Evolutionary conservation across 1,140 invertebrate species (phyloP), one percentile per base, ranked within the genome.

Genomic region (Chrysopa pallens): DNA sequence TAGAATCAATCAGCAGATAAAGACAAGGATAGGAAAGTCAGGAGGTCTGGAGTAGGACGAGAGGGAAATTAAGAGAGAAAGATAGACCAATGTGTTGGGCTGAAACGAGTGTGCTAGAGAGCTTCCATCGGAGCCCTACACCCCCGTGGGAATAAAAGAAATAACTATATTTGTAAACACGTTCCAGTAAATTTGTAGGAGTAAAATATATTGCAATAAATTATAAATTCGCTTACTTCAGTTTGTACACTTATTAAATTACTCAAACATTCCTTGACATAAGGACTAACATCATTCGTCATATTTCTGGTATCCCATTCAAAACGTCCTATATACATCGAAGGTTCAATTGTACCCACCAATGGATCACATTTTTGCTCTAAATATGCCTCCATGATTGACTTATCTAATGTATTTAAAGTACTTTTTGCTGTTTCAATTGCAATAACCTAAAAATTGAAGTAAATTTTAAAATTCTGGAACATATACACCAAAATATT

Each of bases 351-450:
- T 11, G 83, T 87, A 13, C 90, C 90, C 15, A 94, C 83, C 0
- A 94, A 64, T 4, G 89, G 88, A 65, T 95, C 90, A 39, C 84
- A 82, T 59, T 94, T 93, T 48, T 85, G 78, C 60, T 96, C 91
- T 38, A 94, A 70, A 58, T 94, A 96, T 1, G 76, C 78, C 48
- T 85, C 80, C 8, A 81, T 63, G 39, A 87, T 74, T 6, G 70
- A 73, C n/a, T 67, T 70, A 51, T 84, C 80, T 31, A 85, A 56
- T 23, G 68, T 68, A 45, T 72, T 71, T 1, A 85, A 62, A 12
- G 70, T 68, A 15, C 61, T 63, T 44, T 67, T 68, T 0, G 73
- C 67, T 7, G 68, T 63, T 47, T 70, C 63, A 12, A 81, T 53
- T 1, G 74, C 67, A 44, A 73, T 59, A 2, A 70, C 17, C 17